Conservation (phyloP, 2,888 invertebrate genomes). For the Yponomeuta evonymella region DNA sequence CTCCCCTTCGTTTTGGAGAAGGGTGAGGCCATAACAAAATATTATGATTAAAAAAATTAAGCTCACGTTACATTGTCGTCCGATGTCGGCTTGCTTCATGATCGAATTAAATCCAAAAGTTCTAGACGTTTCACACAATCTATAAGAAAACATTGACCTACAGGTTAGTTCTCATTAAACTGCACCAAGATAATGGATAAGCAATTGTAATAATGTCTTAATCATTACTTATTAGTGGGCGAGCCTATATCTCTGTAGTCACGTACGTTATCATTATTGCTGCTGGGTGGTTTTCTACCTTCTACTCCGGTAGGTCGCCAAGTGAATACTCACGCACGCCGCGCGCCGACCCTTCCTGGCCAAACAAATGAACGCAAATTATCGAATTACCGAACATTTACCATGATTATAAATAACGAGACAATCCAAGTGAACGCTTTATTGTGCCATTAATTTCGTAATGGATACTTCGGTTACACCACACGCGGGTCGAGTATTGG, state of each 20-base stretch:
- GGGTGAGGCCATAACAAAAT: conserved; percentile 29
- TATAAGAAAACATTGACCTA: no score
- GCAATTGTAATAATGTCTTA: conserved; percentile 10
- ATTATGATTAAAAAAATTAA: conserved; percentile 9
- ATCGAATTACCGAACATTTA: conserved; percentile 36
- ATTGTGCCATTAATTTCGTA: conserved; percentile 27
- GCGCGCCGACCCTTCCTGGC: background rate
- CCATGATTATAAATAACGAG: conserved; percentile 28
- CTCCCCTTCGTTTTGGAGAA: conserved; percentile 18
- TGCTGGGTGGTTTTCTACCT: background rate
- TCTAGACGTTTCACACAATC: conserved; percentile 13
- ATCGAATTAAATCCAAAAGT: conserved; percentile 21
- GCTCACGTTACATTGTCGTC: conserved; percentile 19
- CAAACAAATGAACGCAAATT: conserved; percentile 35
- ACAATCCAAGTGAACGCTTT: conserved; percentile 23
- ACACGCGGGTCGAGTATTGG: background rate
- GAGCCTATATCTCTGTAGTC: background rate
- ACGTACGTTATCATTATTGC: conserved; percentile 5
- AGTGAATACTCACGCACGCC: conserved; percentile 6
- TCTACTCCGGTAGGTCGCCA: background rate
- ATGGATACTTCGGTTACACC: background rate
- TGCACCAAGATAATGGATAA: background rate
- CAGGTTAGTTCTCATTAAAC: no score
- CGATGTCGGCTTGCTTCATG: background rate
- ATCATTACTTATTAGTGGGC: conserved; percentile 8